Evolutionary conservation across 2,113 vertebrate species (phyloP).

Genomic region (Gobio gobio): DNA sequence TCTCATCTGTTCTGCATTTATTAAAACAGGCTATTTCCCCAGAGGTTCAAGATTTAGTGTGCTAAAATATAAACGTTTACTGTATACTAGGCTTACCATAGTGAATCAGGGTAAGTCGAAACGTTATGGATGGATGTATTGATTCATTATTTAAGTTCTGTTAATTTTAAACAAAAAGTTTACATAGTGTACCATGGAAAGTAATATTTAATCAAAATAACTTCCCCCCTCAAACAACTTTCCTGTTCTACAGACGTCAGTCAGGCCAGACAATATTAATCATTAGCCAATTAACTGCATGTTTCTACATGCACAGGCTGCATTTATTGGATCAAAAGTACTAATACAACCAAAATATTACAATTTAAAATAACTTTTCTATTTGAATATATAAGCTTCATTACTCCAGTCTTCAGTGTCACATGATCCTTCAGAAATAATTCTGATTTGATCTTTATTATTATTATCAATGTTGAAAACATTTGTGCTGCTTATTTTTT

Average conservation of each 20-base stretch:
- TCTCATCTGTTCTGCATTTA: no score
- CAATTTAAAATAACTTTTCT: background rate
- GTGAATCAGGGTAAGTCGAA: no score
- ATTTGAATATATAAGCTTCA: background rate
- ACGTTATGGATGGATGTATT: no score
- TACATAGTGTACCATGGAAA: background rate
- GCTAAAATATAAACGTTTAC: no score
- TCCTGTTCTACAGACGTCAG: background rate
- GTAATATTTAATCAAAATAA: background rate
- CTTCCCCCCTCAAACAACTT: background rate
- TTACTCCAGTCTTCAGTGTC: background rate
- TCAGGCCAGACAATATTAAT: background rate
- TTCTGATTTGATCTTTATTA: background rate
- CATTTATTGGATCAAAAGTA: background rate
- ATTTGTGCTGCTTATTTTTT: background rate
- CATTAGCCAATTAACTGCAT: background rate
- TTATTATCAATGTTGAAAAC: background rate
- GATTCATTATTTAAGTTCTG: no score
- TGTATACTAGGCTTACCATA: no score
- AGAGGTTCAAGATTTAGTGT: no score
- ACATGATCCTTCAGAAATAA: background rate
- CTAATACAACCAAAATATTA: background rate
- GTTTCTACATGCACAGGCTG: background rate
- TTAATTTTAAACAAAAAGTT: no score
- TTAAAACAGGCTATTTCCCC: no score